A percentile compares a stretch with the other conserved stretches of the same genome.
Conservation (phyloP, 2,888 invertebrate species). For the Mycogona germanica region DNA sequence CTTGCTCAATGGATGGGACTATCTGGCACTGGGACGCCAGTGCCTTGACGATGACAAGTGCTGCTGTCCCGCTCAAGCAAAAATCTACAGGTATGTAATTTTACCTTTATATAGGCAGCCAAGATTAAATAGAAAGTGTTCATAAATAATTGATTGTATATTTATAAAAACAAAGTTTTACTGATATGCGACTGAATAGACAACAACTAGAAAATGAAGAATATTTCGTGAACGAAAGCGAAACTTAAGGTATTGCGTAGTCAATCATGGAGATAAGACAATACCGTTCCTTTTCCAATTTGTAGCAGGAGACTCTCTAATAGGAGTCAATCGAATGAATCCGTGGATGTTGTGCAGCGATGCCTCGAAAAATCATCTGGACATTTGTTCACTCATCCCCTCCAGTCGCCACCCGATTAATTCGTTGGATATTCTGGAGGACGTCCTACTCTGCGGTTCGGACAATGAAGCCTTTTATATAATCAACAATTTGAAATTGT, state of each 20-base stretch:
- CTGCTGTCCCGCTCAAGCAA: no score
- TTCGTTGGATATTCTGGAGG: conserved; percentile 60
- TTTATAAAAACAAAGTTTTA: no score
- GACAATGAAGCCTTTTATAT: conserved; percentile 82
- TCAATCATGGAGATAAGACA: no score
- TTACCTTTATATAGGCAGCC: no score
- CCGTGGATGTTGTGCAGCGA: conserved; percentile 58
- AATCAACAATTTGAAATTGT: conserved; percentile 33
- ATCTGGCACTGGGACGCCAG: conserved; percentile 65
- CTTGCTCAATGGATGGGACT: conserved; percentile 67
- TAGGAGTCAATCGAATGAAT: conserved; percentile 18
- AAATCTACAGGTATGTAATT: no score
- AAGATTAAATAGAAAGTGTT: no score
- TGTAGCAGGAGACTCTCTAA: not conserved
- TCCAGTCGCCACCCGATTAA: conserved; percentile 67
- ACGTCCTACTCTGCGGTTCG: conserved; percentile 64
- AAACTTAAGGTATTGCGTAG: no score
- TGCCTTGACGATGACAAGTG: not conserved
- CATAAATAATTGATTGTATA: no score
- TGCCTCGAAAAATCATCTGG: conserved; percentile 49
- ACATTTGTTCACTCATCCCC: conserved; percentile 59
- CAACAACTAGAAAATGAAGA: no score
- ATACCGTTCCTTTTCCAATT: no score
- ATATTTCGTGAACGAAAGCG: no score
- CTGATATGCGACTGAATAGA: no score